Evolutionary conservation across 2,113 vertebrate species (phyloP).

Genomic region (Heterocephalus glaber): DNA sequence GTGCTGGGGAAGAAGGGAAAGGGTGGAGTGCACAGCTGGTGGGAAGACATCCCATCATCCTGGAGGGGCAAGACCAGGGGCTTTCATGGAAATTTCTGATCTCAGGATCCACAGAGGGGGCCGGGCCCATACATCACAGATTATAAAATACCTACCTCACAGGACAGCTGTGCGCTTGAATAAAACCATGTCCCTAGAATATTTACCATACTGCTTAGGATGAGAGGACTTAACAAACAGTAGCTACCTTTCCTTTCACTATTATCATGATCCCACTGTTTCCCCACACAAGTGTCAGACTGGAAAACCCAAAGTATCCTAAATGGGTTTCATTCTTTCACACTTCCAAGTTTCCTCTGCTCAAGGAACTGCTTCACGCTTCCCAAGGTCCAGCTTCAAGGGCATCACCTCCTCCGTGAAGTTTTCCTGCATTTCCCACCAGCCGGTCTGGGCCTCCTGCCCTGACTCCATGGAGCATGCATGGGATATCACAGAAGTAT

Average conservation of each 20-base stretch:
- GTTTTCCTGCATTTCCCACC: neutral
- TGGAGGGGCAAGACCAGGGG: neutral
- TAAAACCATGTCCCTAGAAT: neutral
- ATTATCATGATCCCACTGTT: neutral
- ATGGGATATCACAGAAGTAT: neutral
- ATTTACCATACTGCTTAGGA: neutral
- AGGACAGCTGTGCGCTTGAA: neutral
- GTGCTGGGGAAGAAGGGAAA: neutral
- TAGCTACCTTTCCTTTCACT: neutral
- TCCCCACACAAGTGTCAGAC: neutral
- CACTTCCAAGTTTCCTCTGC: neutral
- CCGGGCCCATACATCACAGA: neutral
- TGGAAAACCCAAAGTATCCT: neutral
- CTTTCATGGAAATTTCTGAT: neutral
- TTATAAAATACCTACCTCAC: neutral
- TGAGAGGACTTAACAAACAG: neutral
- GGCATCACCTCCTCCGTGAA: neutral
- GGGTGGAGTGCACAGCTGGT: slow-evolving; percentile 62
- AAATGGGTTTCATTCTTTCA: neutral
- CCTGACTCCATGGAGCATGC: neutral
- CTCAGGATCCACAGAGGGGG: neutral
- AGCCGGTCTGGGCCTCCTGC: neutral
- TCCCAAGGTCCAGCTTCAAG: neutral
- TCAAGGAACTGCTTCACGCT: neutral
- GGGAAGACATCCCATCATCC: neutral